Evolutionary conservation across 2,888 invertebrate genomes (phyloP), one percentile per base, ranked within the genome.

Genomic region (Melikaiella ostensackeni): DNA sequence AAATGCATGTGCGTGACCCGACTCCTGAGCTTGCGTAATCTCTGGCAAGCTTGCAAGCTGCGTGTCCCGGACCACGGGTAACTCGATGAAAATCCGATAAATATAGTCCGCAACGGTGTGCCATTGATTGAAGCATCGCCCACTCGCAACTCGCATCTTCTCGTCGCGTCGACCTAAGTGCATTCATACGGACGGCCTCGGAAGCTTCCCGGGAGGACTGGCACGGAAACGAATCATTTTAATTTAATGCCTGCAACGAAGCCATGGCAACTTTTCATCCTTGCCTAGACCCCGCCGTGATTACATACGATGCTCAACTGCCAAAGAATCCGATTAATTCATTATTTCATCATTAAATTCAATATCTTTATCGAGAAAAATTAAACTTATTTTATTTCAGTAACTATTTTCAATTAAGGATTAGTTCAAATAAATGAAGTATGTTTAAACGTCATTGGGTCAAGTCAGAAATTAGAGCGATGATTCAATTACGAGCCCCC

Each of bases 21-120:
- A 35, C n/a, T 63, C 35, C 63, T 35, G 21, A 35, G 66, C 66
- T 70, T 70, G 46, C 66, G 46, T 50, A 70, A 70, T 62, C 75
- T 77, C 81, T 84, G 81, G 81, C 81, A 79, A 77, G 77, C 24
- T 77, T 75, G 80, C 76, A 59, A 78, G 77, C 77, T 76, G 78
- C 64, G 77, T 76, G 82, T 83, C 82, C 83, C 83, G 83, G 83
- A 83, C 83, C 83, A 81, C 78, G 81, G 83, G 78, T 78, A 83
- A 83, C 80, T 77, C 77, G 81, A 81, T 81, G 82, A 81, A 80
- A 81, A 82, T 82, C 78, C 82, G 81, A 82, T 81, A 83, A 83
- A 83, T 82, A 82, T 82, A 81, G 82, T 80, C 77, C 73, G 79
- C 63, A 74, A 77, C 74, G 79, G 79, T 80, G 76, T 77, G 61